A percentile compares a stretch with the other conserved stretches of the same genome.
phyloP scores from a whole-genome alignment of 2,113 vertebrate genomes.

The Syngnathus floridae region DNA sequence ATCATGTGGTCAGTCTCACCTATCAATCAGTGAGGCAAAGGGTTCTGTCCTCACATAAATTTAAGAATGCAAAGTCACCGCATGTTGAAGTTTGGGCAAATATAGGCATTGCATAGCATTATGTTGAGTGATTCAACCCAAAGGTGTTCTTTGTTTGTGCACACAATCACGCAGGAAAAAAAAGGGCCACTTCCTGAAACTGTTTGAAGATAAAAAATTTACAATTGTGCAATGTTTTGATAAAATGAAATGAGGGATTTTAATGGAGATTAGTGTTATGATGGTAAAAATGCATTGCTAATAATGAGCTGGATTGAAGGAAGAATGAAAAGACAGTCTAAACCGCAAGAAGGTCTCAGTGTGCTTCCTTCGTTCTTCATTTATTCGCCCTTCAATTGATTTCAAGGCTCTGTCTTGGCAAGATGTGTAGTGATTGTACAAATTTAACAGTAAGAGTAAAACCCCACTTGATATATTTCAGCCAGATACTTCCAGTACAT shows the following conservation, averaged over 20 bases:
- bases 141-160: neutral
- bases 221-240: neutral
- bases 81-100: neutral
- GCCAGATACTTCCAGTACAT: neutral
- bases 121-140: neutral
- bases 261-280: neutral
- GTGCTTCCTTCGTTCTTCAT: neutral
- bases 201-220: neutral
- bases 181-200: neutral
- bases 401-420: neutral
- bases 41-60: conserved; percentile 14
- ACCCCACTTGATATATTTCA: neutral
- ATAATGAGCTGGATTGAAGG: neutral
- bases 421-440: neutral
- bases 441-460: neutral
- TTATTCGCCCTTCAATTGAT: neutral
- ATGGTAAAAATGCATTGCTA: neutral
- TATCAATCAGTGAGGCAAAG: conserved; percentile 6
- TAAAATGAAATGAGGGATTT: neutral
- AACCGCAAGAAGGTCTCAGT: neutral
- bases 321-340: neutral
- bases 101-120: neutral
- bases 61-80: neutral
- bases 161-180: neutral
- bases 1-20: conserved; percentile 14